Percentiles rank a stretch among this genome's conserved stretches.
These are phyloP conservation scores for Eptesicus fuscus DNA, from an alignment of 2,113 vertebrate species.

Conservation along the genomic window DNA sequence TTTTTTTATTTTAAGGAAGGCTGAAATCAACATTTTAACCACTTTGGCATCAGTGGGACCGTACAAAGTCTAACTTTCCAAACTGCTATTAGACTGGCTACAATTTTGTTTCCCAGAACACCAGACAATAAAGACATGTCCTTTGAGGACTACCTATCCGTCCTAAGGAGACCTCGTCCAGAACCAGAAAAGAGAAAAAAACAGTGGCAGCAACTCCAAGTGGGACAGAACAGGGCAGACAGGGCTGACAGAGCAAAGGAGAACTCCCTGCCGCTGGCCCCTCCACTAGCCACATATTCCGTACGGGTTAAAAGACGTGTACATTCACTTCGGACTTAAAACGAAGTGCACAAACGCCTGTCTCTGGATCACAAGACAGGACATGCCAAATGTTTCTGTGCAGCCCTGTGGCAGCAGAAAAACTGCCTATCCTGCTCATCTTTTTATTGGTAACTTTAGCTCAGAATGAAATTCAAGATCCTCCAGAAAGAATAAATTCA, in stretches of 20 bases:
- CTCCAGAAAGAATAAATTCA: conserved; percentile 38
- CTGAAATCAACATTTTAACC: not conserved
- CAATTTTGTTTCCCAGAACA: not conserved
- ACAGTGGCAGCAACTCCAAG: not conserved
- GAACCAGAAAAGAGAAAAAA: not conserved
- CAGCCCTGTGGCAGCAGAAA: not conserved
- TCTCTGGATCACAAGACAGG: not conserved
- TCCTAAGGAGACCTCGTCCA: not conserved
- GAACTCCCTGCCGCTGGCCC: not conserved
- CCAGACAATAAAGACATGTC: not conserved
- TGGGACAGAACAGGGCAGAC: not conserved
- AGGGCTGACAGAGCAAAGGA: not conserved
- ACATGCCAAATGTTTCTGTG: not conserved
- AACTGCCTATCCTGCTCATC: conserved; percentile 14
- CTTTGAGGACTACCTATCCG: not conserved
- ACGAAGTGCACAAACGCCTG: not conserved
- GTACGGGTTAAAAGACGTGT: not conserved
- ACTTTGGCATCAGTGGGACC: not conserved
- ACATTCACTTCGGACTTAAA: not conserved
- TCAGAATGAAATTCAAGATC: conserved; percentile 50
- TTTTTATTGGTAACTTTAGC: conserved; percentile 54
- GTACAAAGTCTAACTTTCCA: not conserved
- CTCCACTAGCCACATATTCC: not conserved
- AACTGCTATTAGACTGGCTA: not conserved
- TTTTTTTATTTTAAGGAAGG: not conserved